These are phyloP conservation scores for Salvelinus namaycush DNA, from an alignment of 2,113 vertebrate genomes.

Conservation along the genomic window DNA sequence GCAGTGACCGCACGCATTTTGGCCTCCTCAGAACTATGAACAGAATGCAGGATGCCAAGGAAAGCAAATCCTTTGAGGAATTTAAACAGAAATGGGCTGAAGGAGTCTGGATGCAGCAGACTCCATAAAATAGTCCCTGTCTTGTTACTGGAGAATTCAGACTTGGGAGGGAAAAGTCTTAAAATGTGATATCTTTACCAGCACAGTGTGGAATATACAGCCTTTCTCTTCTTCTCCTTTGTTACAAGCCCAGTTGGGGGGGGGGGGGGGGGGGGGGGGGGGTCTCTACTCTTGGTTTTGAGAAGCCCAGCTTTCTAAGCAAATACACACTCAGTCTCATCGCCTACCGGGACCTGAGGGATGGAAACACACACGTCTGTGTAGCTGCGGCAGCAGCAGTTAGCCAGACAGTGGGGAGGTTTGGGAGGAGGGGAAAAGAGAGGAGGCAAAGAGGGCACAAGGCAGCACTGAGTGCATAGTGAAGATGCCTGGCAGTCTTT, in stretches of 20 bases:
- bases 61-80: constrained; percentile 49
- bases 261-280: not conserved
- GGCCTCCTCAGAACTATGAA: constrained; percentile 42
- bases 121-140: constrained; percentile 25
- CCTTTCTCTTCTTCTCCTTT: not conserved
- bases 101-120: constrained; percentile 24
- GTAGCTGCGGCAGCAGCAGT: not conserved
- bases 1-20: constrained; percentile 21
- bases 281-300: not conserved
- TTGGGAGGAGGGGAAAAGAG: too few species aligned
- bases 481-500: constrained; percentile 33
- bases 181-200: not conserved
- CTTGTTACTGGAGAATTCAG: constrained; percentile 1
- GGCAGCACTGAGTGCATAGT: constrained; percentile 16
- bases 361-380: not conserved
- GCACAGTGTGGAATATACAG: not conserved
- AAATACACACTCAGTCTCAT: not conserved
- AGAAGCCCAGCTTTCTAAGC: not conserved
- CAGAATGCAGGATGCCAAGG: constrained; percentile 42
- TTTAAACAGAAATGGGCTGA: constrained; percentile 37
- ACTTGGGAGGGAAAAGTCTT: not conserved
- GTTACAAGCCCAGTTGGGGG: not conserved
- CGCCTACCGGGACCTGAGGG: not conserved
- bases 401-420: not conserved
- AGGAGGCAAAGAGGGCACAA: not conserved